Base-by-base conservation (phyloP, 1,140 invertebrate species). In the Asobara japonica region DNA sequence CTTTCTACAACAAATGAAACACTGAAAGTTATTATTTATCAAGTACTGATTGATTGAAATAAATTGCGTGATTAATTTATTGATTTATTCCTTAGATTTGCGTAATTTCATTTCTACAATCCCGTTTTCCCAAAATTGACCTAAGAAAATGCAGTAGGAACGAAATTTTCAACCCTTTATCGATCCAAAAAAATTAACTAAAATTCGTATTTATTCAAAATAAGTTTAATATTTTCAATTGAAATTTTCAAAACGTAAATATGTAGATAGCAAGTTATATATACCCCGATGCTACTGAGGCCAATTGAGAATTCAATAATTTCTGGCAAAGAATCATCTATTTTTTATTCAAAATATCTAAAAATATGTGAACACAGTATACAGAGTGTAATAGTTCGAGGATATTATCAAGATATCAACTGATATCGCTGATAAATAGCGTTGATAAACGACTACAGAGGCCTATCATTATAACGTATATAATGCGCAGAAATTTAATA, bases 341-440 rank as follows among this genome's bases (percentile, higher is more conserved):
- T 51, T 51, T 51, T 51, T 51, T 51, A 51, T 51, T 51, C 5
- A 51, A 51, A 51, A 51, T 51, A 20, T 51, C 18, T 16, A 51
- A 51, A 51, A 16, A 51, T 51, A 16, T 18, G 11, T 51, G 20
- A 7, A 51, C 5, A 51, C 11, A 51, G 45, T 51, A 51, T 20
- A 51, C 16, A 51, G 20, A 51, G 11, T 51, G 16, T 51, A 16
- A 20, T 51, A 51, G n/a, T 51, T 5, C 8, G 45, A 51, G 8
- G n/a, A n/a, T 5, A 20, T 16, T 51, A 51, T 51, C n/a, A 16
- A 51, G 20, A 51, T 38, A 51, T 51, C 8, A 18, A 18, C 8
- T 51, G 45, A 51, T 18, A 18, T 51, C n/a, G 1, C 18, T 16
- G 8, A 18, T 18, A 18, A 51, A 18, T 51, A 18, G 45, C 31